phyloP scores from a whole-genome alignment of 2,113 vertebrate species.

The Brachypodius melanocephalos region DNA sequence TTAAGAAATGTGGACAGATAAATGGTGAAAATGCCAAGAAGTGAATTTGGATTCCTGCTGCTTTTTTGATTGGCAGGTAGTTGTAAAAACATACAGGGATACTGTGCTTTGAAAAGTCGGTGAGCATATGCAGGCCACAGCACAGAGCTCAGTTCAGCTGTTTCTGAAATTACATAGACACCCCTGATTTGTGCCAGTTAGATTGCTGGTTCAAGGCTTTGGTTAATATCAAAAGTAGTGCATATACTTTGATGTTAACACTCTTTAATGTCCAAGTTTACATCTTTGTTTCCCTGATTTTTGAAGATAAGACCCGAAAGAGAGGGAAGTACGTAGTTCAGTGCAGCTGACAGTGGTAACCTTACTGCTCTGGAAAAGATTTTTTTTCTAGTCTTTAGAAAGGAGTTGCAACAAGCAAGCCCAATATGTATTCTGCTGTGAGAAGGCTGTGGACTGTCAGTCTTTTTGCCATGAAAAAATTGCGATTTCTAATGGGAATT shows the following conservation, averaged over 20 bases:
- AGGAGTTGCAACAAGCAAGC: conserved; percentile 9
- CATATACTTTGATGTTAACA: conserved; percentile 47
- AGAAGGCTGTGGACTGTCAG: not conserved
- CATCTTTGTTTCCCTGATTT: conserved; percentile 55
- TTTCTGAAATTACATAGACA: conserved; percentile 24
- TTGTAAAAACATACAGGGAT: not conserved
- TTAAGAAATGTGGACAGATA: not conserved
- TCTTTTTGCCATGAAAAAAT: not conserved
- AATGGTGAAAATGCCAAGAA: not conserved
- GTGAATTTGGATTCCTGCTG: not conserved
- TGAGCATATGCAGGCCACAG: not conserved
- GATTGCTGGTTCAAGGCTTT: conserved; percentile 40
- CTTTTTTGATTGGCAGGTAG: not conserved
- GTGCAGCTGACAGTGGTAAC: conserved; percentile 24
- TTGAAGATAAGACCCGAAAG: conserved; percentile 41
- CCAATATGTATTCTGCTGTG: not conserved
- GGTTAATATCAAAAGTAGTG: conserved; percentile 52
- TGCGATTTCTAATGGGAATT: not conserved
- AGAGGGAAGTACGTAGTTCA: conserved; percentile 12
- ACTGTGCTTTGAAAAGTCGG: not conserved
- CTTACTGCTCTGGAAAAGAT: not conserved
- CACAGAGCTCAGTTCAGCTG: not conserved
- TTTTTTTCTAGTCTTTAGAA: not conserved
- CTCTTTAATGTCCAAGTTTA: conserved; percentile 62
- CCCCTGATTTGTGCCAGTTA: conserved; percentile 26